phyloP scores from a whole-genome alignment of 1,140 invertebrate genomes.

The Hydropsyche tenuis region DNA sequence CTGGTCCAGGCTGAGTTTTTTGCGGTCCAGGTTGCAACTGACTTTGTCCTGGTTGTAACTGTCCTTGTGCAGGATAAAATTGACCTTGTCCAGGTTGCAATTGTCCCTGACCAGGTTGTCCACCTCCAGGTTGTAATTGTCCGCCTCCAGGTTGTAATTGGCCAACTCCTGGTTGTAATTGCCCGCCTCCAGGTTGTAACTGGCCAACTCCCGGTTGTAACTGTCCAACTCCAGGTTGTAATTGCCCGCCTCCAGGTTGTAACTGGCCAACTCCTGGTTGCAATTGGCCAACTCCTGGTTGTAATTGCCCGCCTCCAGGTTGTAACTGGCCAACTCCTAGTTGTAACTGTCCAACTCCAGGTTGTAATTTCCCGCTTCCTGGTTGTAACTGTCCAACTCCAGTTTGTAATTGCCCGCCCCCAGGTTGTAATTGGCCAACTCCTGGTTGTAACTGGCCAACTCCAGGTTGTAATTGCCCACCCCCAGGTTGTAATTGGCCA shows the following conservation, averaged over 20 bases:
- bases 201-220: not conserved
- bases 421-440: not conserved
- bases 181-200: not conserved
- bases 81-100: slow-evolving; percentile 7
- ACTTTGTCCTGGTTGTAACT: not conserved
- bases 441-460: not conserved
- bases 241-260: not conserved
- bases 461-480: not conserved
- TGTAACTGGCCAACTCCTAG: not conserved
- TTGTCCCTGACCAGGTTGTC: not conserved
- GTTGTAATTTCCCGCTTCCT: not conserved
- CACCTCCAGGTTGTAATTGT: not conserved
- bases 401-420: not conserved
- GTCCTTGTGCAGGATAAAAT: not conserved
- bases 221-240: not conserved
- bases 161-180: not conserved
- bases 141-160: slow-evolving; percentile 4
- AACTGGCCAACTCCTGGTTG: not conserved
- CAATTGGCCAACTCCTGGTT: not conserved
- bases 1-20: not conserved
- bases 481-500: not conserved
- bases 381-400: not conserved
- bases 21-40: not conserved
- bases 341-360: not conserved
- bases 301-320: not conserved